Base-by-base conservation (phyloP, 2,888 invertebrate species). In the Chalcis sispes region DNA sequence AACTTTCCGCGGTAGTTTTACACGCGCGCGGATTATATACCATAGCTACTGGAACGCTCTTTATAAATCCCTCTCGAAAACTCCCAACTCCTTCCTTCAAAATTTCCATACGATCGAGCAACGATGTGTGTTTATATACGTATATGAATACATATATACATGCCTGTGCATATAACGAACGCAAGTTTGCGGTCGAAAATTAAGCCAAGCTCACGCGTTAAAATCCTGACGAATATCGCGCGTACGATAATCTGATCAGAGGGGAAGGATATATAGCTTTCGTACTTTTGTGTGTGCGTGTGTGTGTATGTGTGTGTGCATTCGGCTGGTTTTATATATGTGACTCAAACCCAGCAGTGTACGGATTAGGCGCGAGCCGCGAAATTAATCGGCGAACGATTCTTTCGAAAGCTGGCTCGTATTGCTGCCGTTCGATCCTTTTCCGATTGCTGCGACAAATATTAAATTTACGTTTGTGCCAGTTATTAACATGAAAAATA, bases 91-190 rank as follows among this genome's bases (percentile, higher is more conserved):
- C n/a, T n/a, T n/a, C n/a, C n/a, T n/a, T n/a, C n/a, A n/a, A n/a
- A n/a, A n/a, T n/a, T 62, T 54, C 20, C 62, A 54, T 62, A 25
- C 27, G 40, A 70, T 61, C 61, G 61, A 70, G 50, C n/a, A n/a
- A n/a, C n/a, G n/a, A n/a, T n/a, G n/a, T n/a, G n/a, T n/a, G n/a
- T n/a, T n/a, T n/a, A n/a, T n/a, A n/a, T n/a, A n/a, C n/a, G n/a
- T n/a, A n/a, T n/a, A n/a, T n/a, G n/a, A n/a, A n/a, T n/a, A n/a
- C n/a, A n/a, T n/a, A n/a, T n/a, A n/a, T n/a, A n/a, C n/a, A n/a
- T n/a, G n/a, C n/a, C n/a, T n/a, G n/a, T n/a, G n/a, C n/a, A n/a
- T n/a, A n/a, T n/a, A n/a, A n/a, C n/a, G n/a, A n/a, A n/a, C n/a
- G n/a, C n/a, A n/a, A 48, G 29, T 62, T 54, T 4, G 1, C 58